Conservation (phyloP, 2,888 invertebrate genomes). For the Calephelis perditalis region DNA sequence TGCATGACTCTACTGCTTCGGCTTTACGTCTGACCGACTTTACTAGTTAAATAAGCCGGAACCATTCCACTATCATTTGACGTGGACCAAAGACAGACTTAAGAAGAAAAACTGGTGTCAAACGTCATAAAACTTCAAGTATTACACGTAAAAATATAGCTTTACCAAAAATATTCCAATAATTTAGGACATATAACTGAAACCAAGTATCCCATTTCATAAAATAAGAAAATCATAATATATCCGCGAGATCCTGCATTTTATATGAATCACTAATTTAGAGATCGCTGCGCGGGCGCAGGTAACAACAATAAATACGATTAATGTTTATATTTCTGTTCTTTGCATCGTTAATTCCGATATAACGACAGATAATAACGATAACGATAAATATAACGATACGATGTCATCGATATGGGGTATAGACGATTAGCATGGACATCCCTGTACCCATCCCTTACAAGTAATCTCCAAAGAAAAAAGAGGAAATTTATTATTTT, state of each 20-base stretch:
- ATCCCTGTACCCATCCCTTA: conserved; percentile 4
- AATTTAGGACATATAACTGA: conserved; percentile 3
- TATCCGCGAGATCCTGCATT: conserved; percentile 15
- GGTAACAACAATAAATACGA: conserved; percentile 54
- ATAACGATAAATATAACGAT: conserved; percentile 69
- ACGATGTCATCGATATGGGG: conserved; percentile 62
- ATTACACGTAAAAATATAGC: background rate
- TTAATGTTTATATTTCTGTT: conserved; percentile 68
- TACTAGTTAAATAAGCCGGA: too few species aligned
- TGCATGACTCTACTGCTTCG: too few species aligned
- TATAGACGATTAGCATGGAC: conserved; percentile 38
- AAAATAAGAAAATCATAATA: conserved; percentile 9
- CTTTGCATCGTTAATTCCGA: conserved; percentile 64
- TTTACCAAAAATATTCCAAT: background rate
- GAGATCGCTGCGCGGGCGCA: conserved; percentile 34
- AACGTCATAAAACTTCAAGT: too few species aligned
- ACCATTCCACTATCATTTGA: too few species aligned
- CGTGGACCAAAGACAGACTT: too few species aligned
- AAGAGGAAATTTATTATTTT: too few species aligned
- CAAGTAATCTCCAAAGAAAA: too few species aligned
- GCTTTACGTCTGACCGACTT: too few species aligned
- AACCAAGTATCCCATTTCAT: conserved; percentile 5
- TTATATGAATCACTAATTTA: conserved; percentile 33
- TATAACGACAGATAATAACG: conserved; percentile 73
- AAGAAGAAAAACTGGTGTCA: too few species aligned